Evolutionary conservation across 2,888 invertebrate genomes (phyloP), one percentile per base, ranked within the genome.

Genomic region (Entomobrya proxima): DNA sequence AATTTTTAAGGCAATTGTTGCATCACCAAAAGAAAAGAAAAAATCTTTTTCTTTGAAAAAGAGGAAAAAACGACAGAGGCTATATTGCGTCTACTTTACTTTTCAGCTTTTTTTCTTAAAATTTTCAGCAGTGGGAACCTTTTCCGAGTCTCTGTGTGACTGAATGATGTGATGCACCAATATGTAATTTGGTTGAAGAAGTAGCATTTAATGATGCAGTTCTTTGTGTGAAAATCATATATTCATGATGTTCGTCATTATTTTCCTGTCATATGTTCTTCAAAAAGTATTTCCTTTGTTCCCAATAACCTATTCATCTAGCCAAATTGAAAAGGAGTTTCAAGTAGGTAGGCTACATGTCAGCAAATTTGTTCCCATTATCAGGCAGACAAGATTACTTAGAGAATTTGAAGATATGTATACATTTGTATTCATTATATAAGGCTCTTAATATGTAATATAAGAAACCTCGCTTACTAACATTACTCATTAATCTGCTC

Each of bases 331-430:
- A 72, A 72, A 18, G 67, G 15, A 61, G 18, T 30, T 72, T 69
- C 24, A 35, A 47, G 15, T 47, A 18, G 15, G 7, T 15, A 32
- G 32, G 0, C 24, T 40, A 55, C 55, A 37, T 76, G 76, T 76
- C 67, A 50, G 32, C 69, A 72, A 72, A 80, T 80, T 80, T 80
- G 55, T 24, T 80, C 24, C 64, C 50, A 79, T 79, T 79, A 27
- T 44, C 61, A 64, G 72, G 61, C n/a, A n/a, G n/a, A 32, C 7
- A 37, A 27, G 47, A 40, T 78, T 64, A 37, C 21, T 61, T 52
- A 55, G 32, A 30, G 47, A 30, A 55, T 47, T 32, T 37, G 69
- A 2, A 13, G 37, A 37, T 24, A 15, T 7, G 72, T 24, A 32
- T n/a, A 24, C 35, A 32, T 35, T 4, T n/a, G n/a, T n/a, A n/a